Evolutionary conservation across 2,113 vertebrate genomes (phyloP).

Genomic region (Myiagra hebetior): DNA sequence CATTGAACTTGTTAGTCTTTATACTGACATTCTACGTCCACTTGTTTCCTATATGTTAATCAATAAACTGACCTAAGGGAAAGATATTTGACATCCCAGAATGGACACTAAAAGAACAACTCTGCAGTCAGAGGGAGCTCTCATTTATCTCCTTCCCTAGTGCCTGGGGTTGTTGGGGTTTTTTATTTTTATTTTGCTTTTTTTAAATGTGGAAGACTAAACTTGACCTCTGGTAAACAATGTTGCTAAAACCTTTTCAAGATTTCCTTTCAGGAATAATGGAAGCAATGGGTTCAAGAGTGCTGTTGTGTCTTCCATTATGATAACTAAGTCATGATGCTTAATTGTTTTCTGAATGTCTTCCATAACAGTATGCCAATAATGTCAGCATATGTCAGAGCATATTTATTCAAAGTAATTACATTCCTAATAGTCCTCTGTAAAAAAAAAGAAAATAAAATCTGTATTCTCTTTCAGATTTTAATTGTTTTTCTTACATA

Average conservation of each 20-base stretch:
- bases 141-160: background rate
- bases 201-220: background rate
- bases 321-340: background rate
- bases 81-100: background rate
- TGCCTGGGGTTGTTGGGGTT: background rate
- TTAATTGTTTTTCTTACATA: background rate
- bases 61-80: background rate
- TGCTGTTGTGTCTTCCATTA: background rate
- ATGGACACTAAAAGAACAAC: background rate
- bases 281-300: background rate
- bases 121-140: background rate
- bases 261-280: background rate
- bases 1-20: background rate
- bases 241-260: background rate
- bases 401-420: background rate
- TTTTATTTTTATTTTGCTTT: background rate
- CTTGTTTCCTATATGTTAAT: background rate
- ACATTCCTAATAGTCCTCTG: background rate
- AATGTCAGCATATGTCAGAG: background rate
- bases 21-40: background rate
- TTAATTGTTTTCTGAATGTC: background rate
- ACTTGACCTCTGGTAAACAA: background rate
- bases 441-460: background rate
- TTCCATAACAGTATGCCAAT: background rate
- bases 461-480: background rate